Base-by-base conservation (phyloP, 2,797 vertebrate genomes). In the Acestrorhynchus altus region DNA sequence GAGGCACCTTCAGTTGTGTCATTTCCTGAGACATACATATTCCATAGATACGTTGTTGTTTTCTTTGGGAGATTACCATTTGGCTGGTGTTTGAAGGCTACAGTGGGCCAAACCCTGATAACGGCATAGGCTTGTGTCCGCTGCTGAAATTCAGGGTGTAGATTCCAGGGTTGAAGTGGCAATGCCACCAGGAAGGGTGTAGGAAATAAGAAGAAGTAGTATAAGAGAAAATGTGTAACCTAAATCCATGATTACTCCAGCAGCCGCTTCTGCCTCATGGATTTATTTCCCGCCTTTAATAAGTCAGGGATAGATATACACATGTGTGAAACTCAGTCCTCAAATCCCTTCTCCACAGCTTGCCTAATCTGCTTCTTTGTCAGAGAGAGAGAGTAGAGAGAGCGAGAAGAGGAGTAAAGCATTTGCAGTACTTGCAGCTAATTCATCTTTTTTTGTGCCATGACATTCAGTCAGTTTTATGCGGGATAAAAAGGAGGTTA, bases 391-490 rank as follows among this genome's bases (percentile, higher is more conserved):
- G 65, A 40, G 65, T n/a, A 77, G 16, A 26, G 47, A 59, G 65
- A 40, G n/a, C 22, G 60, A 40, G 31, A n/a, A 57, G 47, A 31
- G 40, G 28, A n/a, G 49, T 46, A 57, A 2, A 31, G 18, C 59
- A 61, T 20, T n/a, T n/a, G 39, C 51, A 63, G 12, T 0, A 13
- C 42, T 22, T 6, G 16, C n/a, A 67, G 26, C 12, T 12, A 20
- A 67, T 16, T 16, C 11, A 72, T 13, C 16, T n/a, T 44, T 70
- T 24, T 85, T 82, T 57, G 77, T 81, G 86, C 79, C 78, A 59
- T 26, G 8, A 82, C 87, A 84, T 89, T 91, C 89, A 87, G 81
- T 91, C 89, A 90, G 88, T 87, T 77, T 91, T 90, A 89, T 76
- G 26, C 56, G 77, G 83, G 79, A 85, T 83, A 79, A 90, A 92